Evolutionary conservation across 2,113 vertebrate genomes (phyloP).

Genomic region (Phycodurus eques): DNA sequence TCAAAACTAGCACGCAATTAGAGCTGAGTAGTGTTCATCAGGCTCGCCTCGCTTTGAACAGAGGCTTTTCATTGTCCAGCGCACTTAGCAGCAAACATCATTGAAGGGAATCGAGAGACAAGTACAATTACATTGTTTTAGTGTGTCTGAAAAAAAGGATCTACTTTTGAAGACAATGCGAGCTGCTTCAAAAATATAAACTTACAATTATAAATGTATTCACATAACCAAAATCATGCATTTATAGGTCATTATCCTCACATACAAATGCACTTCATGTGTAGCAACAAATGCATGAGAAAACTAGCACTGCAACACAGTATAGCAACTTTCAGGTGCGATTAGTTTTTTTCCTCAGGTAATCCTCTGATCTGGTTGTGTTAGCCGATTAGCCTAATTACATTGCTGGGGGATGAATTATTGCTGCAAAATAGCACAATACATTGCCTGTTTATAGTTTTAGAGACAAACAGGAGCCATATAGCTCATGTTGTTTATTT

Average conservation of each 20-base stretch:
- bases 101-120: conserved; percentile 53
- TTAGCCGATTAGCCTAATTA: neutral
- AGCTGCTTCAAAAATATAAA: conserved; percentile 21
- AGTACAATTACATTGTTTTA: conserved; percentile 55
- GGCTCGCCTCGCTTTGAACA: conserved; percentile 55
- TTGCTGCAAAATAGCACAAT: neutral
- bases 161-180: conserved; percentile 4
- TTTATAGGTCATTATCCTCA: neutral
- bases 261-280: neutral
- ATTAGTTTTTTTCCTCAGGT: neutral
- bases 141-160: neutral
- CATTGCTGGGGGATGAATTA: neutral
- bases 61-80: conserved; percentile 68
- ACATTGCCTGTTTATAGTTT: neutral
- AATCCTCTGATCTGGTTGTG: neutral
- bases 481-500: neutral
- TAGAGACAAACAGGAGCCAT: neutral
- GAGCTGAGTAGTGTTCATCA: conserved; percentile 68
- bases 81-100: conserved; percentile 60
- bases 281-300: neutral
- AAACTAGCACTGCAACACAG: neutral
- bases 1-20: conserved; percentile 76
- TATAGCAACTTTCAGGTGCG: neutral
- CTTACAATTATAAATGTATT: neutral
- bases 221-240: neutral